Evolutionary conservation across 2,113 vertebrate species (phyloP).

Genomic region (Manacus vitellinus): DNA sequence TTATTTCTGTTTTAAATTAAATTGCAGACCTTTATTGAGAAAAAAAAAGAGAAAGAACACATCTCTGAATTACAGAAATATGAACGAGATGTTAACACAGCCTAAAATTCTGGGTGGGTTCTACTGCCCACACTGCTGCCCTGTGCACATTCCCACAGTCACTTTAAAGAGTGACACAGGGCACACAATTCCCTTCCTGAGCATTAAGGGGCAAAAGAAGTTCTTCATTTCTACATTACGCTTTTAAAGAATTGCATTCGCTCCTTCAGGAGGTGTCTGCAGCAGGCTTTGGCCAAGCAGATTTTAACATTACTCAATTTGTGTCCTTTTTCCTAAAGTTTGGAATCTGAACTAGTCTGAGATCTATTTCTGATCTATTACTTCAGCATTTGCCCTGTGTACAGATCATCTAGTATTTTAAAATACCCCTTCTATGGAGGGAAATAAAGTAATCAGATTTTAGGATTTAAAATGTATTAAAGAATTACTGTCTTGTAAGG

Average conservation of each 20-base stretch:
- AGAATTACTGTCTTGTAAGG: neutral
- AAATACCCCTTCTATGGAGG: neutral
- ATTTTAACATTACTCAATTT: neutral
- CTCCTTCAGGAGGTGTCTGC: neutral
- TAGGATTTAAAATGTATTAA: neutral
- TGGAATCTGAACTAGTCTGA: neutral
- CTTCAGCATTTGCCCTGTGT: neutral
- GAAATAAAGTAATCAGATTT: neutral
- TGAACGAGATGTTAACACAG: neutral
- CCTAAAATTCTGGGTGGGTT: neutral
- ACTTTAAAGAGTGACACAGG: neutral
- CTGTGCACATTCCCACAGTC: accelerated
- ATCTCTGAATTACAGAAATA: neutral
- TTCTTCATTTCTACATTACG: neutral
- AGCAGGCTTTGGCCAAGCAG: neutral
- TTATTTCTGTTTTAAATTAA: neutral
- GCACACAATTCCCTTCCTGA: neutral
- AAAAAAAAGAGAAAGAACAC: neutral
- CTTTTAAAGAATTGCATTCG: neutral
- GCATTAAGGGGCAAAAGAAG: neutral
- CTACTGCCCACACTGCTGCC: neutral
- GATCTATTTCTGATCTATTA: neutral
- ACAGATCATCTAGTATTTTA: neutral
- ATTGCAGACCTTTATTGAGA: neutral
- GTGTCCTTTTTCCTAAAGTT: neutral